Evolutionary conservation across 2,888 invertebrate species (phyloP), one percentile per base, ranked within the genome.

Genomic region (Agrotis puta): DNA sequence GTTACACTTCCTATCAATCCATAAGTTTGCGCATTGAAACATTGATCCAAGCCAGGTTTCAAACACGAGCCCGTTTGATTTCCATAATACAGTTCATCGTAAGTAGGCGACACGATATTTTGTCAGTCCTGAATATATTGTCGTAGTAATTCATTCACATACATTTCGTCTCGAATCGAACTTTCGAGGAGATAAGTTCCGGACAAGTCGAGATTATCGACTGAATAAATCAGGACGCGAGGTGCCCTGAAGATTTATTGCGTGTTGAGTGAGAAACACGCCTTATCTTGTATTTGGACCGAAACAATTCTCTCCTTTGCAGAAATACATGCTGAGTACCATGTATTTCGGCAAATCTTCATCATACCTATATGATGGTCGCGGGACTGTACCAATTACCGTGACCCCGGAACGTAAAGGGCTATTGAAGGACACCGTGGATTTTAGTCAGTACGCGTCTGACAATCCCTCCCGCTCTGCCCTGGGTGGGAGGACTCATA

Each of bases 151-250:
- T 82, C 82, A 82, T 76, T 82, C 76, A 70, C 68, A 78, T 76
- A 79, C 63, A 84, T 81, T 82, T 85, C 75, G 77, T 85, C 79
- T 80, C 82, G 76, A 85, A 85, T 84, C 83, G 77, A 90, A 90
- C 85, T 87, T 88, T 88, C 78, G 76, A 85, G 74, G 70, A 88
- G 88, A 88, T 88, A 90, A 90, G 89, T 89, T 88, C 85, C 85
- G 85, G 84, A 87, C 88, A 88, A 88, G 88, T 86, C 85, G 85
- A 89, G 89, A 91, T 92, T 92, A 92, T 93, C 90, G 90, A 86
- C 82, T 87, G 88, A 89, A 92, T 92, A 92, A 92, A 92, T 93
- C 92, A 92, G 86, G 87, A 82, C 83, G 79, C 79, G 87, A 90
- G 90, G 88, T 90, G 87, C 87, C 77, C 74, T 72, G 56, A 85